phyloP scores from a whole-genome alignment of 2,797 vertebrate species.

The Allobates femoralis region DNA sequence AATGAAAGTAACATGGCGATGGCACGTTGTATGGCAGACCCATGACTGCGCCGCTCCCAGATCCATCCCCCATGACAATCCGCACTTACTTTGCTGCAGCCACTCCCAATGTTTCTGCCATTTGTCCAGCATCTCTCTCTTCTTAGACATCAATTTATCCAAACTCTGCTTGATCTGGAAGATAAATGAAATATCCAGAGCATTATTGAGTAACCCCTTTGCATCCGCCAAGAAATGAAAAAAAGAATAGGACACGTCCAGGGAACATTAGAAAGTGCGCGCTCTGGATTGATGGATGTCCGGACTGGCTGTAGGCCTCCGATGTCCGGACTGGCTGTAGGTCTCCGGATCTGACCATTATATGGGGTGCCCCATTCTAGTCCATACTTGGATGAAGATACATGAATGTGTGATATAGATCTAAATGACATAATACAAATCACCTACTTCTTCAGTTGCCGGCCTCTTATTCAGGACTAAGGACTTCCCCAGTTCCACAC shows the following conservation, averaged over 20 bases:
- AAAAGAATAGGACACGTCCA: no score
- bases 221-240: no score
- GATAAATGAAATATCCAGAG: not conserved
- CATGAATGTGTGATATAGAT: no score
- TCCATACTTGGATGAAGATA: no score
- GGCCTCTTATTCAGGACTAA: slow-evolving; percentile 87
- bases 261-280: no score
- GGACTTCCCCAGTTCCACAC: slow-evolving; percentile 90
- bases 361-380: no score
- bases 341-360: no score
- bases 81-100: slow-evolving; percentile 89
- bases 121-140: slow-evolving; percentile 87
- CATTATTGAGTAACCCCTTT: not conserved
- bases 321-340: no score
- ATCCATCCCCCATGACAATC: not conserved
- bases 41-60: not conserved
- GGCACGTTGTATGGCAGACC: not conserved
- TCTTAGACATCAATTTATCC: slow-evolving; percentile 88
- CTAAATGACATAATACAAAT: not conserved
- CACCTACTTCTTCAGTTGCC: slow-evolving; percentile 85
- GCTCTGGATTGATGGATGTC: no score
- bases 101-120: slow-evolving; percentile 95
- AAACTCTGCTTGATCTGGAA: slow-evolving; percentile 87
- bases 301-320: no score
- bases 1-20: not conserved